Conservation (phyloP, 2,888 invertebrate genomes). For the Thereva nobilitata region DNA sequence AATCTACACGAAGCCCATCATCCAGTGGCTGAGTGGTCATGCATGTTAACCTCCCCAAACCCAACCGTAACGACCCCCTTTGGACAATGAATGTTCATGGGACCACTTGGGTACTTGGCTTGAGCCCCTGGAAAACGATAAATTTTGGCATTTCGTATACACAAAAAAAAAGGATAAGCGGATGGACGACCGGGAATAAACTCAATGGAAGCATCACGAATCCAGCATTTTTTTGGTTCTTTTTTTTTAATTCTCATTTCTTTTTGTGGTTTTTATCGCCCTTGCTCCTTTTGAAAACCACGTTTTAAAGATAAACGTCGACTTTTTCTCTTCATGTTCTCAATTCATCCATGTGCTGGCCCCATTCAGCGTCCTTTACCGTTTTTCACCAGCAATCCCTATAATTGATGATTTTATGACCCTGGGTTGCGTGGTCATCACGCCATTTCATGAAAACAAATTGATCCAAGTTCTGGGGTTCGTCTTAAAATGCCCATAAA, state of each 20-base stretch:
- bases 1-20: constrained; percentile 33
- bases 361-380: too few species aligned
- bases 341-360: too few species aligned
- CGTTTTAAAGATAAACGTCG: constrained; percentile 29
- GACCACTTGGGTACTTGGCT: constrained; percentile 34
- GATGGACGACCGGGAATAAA: constrained; percentile 33
- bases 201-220: constrained; percentile 26
- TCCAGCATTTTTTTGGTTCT: constrained; percentile 18
- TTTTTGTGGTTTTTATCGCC: constrained; percentile 13
- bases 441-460: too few species aligned
- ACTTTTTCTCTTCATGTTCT: not conserved
- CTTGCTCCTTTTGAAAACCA: constrained; percentile 11
- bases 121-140: constrained; percentile 32
- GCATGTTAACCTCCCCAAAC: constrained; percentile 15
- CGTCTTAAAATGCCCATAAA: too few species aligned
- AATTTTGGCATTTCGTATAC: constrained; percentile 24
- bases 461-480: too few species aligned
- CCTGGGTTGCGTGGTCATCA: too few species aligned
- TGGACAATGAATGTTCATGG: constrained; percentile 29
- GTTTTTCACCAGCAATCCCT: too few species aligned
- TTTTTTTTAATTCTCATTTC: constrained; percentile 23
- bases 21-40: constrained; percentile 29
- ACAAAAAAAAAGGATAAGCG: constrained; percentile 22
- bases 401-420: too few species aligned
- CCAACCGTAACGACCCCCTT: not conserved